Base-by-base conservation (phyloP, 37 sponge, comb jelly and placozoan genomes). In the Spongilla lacustris region DNA sequence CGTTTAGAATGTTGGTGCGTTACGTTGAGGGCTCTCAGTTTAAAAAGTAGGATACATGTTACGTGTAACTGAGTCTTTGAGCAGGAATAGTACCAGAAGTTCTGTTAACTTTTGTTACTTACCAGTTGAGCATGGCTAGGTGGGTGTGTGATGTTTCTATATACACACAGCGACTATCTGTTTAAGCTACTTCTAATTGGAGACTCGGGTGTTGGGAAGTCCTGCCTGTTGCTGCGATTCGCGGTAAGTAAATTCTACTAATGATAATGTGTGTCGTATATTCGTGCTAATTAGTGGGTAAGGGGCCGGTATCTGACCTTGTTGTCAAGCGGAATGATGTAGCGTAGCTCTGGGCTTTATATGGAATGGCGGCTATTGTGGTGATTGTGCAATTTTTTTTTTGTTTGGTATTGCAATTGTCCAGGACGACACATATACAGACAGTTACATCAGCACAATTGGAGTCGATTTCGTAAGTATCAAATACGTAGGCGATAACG, bases 121-220 rank as follows among this genome's bases (percentile, higher is more conserved):
- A 8, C 46, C 46, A 10, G 73, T 17, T 46, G 46, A 46, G 46
- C 46, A 46, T 9, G 28, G 26, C 29, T 3, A 8, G 26, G 71
- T 26, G 71, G 9, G 28, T 19, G n/a, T n/a, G 26, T 85, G 36
- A 46, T 48, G 1, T 28, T 38, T 30, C 38, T 13, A 71, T 36
- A 73, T 28, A 69, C 28, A n/a, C 30, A 9, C 79, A 94, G 94
- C 66, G 99, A 98, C 78, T 98, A 97, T 73, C 87, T 98, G 36
- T 98, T 98, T 89, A 98, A 98, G 85, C 82, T 98, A 26, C 90
- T 98, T 27, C 81, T 98, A 68, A 98, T 96, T 81, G 99, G 99
- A 30, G 99, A 98, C 84, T 97, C 99, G 30, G 99, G 99, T 69
- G 99, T 98, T 24, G 99, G 99, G 19, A 98, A 98, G 81, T 98